Base-by-base conservation (phyloP, 2,888 invertebrate genomes). In the Agrotis segetum region DNA sequence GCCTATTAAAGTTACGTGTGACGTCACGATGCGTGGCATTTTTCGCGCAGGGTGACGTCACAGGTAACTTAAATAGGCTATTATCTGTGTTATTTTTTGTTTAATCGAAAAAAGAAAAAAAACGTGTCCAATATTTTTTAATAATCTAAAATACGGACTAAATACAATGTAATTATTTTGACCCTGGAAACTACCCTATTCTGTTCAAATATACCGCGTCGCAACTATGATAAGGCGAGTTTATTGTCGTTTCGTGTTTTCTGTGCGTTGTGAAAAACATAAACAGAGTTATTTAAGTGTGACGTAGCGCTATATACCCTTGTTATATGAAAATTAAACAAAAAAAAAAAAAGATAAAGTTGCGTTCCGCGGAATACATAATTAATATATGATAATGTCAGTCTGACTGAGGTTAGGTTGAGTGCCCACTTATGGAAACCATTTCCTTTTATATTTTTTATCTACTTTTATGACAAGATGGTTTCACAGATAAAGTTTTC, bases 381-480 rank as follows among this genome's bases (percentile, higher is more conserved):
- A 92, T 92, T 91, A 91, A 93, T 92, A 88, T 91, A 91, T 91
- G 90, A 82, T 91, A 91, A 92, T 91, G 82, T 81, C 76, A 79
- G 84, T 85, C 82, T 86, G 79, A 78, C 85, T 81, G 79, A 82
- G 87, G 85, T 87, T 85, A 87, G 87, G 85, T 80, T 79, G 87
- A 87, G 88, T 84, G 80, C 82, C 85, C 89, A 89, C 88, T 89
- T 88, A 88, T 87, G 88, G 84, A 74, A 80, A 68, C 76, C 66
- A 73, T 79, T 79, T 71, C 75, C 77, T 78, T 83, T 72, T 72
- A 76, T 58, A 81, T 85, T 81, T 29, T 83, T 84, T 79, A 83
- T 77, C 71, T 80, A 77, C 67, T 70, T 77, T 82, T 67, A 69
- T 73, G 72, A 80, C 79, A 77, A 74, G 53, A 79, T 76, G 55